A percentile compares a stretch with the other conserved stretches of the same genome.
Conservation (phyloP, 2,113 vertebrate species). For the Falcunculus frontatus region DNA sequence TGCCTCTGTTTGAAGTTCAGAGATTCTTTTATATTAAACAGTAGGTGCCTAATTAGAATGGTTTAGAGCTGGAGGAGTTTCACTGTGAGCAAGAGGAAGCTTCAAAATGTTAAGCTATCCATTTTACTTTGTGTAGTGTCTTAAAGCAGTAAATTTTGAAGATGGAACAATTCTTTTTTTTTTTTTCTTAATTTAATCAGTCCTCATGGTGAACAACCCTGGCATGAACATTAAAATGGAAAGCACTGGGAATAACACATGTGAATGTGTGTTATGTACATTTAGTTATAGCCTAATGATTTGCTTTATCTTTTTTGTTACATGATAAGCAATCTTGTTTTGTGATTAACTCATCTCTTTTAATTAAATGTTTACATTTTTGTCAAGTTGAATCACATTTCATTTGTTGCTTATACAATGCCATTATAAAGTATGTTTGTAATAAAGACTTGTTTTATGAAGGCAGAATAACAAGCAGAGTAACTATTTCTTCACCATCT, state of each 20-base stretch:
- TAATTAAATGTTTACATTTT: constrained; percentile 28
- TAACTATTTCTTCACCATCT: background rate
- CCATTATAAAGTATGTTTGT: background rate
- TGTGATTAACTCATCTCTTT: background rate
- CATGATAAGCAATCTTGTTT: background rate
- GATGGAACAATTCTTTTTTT: background rate
- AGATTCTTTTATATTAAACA: background rate
- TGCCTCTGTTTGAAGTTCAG: background rate
- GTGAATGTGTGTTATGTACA: background rate
- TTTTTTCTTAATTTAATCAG: background rate
- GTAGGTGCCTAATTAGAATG: background rate
- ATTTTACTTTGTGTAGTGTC: background rate
- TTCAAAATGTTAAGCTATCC: background rate
- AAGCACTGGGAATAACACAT: background rate
- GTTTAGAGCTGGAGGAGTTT: background rate
- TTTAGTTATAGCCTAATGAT: background rate
- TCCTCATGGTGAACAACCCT: background rate
- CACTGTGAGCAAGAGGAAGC: background rate
- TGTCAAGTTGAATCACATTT: background rate
- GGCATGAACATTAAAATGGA: background rate
- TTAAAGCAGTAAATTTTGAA: background rate
- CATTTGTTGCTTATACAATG: background rate
- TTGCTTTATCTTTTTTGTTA: constrained; percentile 6
- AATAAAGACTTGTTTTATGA: constrained; percentile 1
- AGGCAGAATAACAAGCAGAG: background rate